Evolutionary conservation across 2,888 invertebrate genomes (phyloP).

Genomic region (Strigamia crassipes): DNA sequence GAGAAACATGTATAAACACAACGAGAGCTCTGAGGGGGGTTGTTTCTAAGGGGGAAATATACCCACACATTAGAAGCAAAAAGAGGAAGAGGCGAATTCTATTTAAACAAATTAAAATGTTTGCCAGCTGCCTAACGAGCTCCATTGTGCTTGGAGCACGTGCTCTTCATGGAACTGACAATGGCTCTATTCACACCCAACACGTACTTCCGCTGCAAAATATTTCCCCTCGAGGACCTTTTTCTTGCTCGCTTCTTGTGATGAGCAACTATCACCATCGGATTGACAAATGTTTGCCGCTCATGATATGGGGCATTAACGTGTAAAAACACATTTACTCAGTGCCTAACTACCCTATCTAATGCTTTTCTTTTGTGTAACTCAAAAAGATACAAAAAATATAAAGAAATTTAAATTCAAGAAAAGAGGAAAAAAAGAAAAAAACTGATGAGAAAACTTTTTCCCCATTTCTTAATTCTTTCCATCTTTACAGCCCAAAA

Average conservation of each 20-base stretch:
- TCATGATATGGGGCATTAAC: slow-evolving; percentile 18
- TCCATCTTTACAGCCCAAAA: neutral
- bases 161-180: slow-evolving; percentile 35
- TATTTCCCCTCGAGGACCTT: slow-evolving; percentile 34
- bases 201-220: slow-evolving; percentile 38
- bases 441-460: neutral
- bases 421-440: neutral
- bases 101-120: slow-evolving; percentile 42
- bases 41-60: slow-evolving; percentile 19
- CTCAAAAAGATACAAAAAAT: neutral
- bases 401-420: neutral
- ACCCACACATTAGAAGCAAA: slow-evolving; percentile 28
- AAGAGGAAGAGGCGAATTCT: slow-evolving; percentile 34
- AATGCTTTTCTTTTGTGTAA: slow-evolving; percentile 18
- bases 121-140: slow-evolving; percentile 42
- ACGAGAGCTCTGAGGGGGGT: neutral
- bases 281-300: slow-evolving; percentile 22
- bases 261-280: slow-evolving; percentile 19
- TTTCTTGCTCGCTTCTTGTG: slow-evolving; percentile 31
- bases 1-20: slow-evolving; percentile 11
- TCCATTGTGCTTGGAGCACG: slow-evolving; percentile 34
- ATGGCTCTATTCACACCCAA: slow-evolving; percentile 40
- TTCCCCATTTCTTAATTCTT: neutral
- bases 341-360: slow-evolving; percentile 24
- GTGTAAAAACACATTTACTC: slow-evolving; percentile 32